Conservation (phyloP, 2,888 invertebrate genomes). For the Drosophila greeni region DNA sequence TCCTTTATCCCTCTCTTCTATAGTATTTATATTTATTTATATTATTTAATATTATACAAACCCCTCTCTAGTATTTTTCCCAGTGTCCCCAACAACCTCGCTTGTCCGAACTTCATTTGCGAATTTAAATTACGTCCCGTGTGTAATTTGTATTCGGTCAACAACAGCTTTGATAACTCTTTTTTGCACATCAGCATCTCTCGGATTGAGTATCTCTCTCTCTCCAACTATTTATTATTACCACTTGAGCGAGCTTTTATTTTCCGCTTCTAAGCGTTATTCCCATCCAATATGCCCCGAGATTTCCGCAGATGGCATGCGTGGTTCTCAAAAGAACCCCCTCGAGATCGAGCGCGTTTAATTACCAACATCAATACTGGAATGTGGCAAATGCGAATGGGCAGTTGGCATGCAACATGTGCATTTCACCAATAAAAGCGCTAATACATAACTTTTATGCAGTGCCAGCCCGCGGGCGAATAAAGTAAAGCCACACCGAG, state of each 20-base stretch:
- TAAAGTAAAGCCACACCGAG: conserved; percentile 13
- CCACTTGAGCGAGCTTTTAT: conserved; percentile 20
- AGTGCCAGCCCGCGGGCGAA: conserved; percentile 37
- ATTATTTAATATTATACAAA: too few relatives aligned
- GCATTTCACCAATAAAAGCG: conserved; percentile 68
- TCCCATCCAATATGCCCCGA: conserved; percentile 15
- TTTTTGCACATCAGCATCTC: conserved; percentile 39
- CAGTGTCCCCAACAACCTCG: conserved; percentile 7
- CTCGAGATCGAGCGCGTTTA: conserved; percentile 24
- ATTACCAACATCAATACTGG: conserved; percentile 34
- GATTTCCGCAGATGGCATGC: conserved; percentile 32
- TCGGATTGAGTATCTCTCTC: neutral
- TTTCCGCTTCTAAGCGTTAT: conserved; percentile 20
- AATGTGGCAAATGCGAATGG: conserved; percentile 41
- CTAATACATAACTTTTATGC: conserved; percentile 53
- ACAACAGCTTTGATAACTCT: conserved; percentile 57
- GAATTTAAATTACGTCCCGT: conserved; percentile 59
- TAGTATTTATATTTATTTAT: neutral
- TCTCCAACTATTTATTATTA: conserved; percentile 22
- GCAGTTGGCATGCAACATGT: conserved; percentile 61
- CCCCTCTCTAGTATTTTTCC: neutral
- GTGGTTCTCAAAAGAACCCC: conserved; percentile 19
- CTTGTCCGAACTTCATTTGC: conserved; percentile 48
- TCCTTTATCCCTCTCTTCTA: neutral
- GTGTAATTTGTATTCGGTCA: conserved; percentile 50